Percentiles rank a stretch among this genome's conserved stretches.
phyloP scores from a whole-genome alignment of 1,140 invertebrate genomes.

The Helicorthomorpha holstii region DNA sequence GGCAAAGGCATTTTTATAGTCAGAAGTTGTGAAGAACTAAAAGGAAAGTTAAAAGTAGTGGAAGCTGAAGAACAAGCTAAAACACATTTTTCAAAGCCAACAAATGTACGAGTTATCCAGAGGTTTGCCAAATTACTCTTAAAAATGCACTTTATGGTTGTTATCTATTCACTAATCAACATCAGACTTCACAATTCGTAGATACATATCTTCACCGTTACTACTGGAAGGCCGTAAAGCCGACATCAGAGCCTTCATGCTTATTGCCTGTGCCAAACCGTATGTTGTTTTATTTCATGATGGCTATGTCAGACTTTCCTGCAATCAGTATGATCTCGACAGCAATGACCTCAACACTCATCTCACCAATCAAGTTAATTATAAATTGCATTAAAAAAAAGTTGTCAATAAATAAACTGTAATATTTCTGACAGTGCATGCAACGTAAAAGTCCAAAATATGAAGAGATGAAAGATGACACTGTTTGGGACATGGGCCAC shows the following conservation, averaged over 20 bases:
- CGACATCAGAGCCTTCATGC: constrained; percentile 28
- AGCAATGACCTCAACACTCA: constrained; percentile 23
- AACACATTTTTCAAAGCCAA: background rate
- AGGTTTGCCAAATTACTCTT: too few species aligned
- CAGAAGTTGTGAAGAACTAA: background rate
- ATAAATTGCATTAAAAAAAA: background rate
- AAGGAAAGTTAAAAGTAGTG: background rate
- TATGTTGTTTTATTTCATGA: constrained; percentile 26
- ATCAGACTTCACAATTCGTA: constrained; percentile 9
- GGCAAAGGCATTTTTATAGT: constrained; percentile 29
- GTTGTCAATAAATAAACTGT: background rate
- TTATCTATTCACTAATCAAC: background rate
- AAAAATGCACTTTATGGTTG: too few species aligned
- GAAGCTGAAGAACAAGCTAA: background rate
- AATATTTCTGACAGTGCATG: constrained; percentile 20
- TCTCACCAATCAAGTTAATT: constrained; percentile 29
- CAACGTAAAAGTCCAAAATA: constrained; percentile 27
- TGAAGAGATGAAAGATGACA: constrained; percentile 25
- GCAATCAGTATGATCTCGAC: constrained; percentile 22
- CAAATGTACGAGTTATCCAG: constrained; percentile 7
- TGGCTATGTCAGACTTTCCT: constrained; percentile 26
- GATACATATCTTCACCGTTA: constrained; percentile 26
- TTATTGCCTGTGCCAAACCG: constrained; percentile 25
- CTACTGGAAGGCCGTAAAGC: constrained; percentile 26
- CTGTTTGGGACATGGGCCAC: constrained; percentile 28